Evolutionary conservation across 2,888 invertebrate genomes (phyloP), one percentile per base, ranked within the genome.

Genomic region (Anaspis maculata): DNA sequence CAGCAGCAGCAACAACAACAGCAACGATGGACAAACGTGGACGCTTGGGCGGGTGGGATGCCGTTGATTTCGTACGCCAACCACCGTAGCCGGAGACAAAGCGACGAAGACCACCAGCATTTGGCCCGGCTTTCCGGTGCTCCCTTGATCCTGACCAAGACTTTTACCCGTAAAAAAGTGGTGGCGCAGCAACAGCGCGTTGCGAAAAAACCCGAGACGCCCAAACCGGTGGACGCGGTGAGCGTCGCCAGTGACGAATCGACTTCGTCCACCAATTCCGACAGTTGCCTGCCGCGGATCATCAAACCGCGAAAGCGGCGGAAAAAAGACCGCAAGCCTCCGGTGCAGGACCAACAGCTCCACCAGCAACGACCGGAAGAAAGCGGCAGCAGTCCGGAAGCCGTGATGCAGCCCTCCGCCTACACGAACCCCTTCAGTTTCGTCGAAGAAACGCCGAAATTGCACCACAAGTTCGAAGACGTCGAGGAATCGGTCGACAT

Each of bases 251-350:
- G 83, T 65, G 83, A 83, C 62, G 83, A 83, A 67, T 82, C 83
- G 66, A 80, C 80, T 49, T 77, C 77, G 37, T 68, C 70, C 3
- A 67, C 67, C 42, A 70, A 69, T 45, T 73, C 80, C 6, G 86
- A 85, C 58, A 83, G 81, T 45, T 83, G 83, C 67, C 68, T 89
- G 56, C 89, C 89, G 44, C 74, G 90, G 49, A 88, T 90, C 44
- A 89, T 90, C 54, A 90, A 90, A 63, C 89, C 89, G 3, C 71
- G 90, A 29, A 90, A 90, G 61, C 75, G 90, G 30, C 78, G 89
- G 59, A 90, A 89, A 77, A 90, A 89, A 66, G 89, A 89, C 61
- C 73, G 87, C 48, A 85, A 87, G 66, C 83, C 85, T 19, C 56
- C 85, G 15, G 48, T 53, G 21, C 48, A 55, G 12, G 45, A 46